Percentiles rank a stretch among this genome's conserved stretches.
These are phyloP conservation scores for Chrysolina oricalcia DNA, from an alignment of 2,888 invertebrate species.

Conservation along the genomic window DNA sequence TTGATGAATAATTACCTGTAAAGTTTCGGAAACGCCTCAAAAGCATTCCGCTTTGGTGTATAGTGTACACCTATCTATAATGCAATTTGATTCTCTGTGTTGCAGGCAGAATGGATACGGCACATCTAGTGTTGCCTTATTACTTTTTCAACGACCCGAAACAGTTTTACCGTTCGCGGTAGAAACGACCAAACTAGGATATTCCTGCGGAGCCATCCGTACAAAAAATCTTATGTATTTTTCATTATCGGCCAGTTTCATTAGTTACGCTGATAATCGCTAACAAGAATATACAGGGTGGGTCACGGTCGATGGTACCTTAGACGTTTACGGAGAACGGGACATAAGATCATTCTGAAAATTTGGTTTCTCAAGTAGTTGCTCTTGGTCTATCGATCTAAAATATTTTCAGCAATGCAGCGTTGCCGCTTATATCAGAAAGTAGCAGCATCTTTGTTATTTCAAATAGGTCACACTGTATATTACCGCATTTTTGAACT, in stretches of 20 bases:
- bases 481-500: no score
- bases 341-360: no score
- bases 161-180: background rate
- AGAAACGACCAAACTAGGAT: background rate
- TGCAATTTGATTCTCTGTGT: background rate
- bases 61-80: background rate
- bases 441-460: no score
- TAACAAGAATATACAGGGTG: no score
- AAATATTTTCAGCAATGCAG: no score
- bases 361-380: no score
- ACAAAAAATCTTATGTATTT: background rate
- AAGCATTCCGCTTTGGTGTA: background rate
- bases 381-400: no score
- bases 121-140: background rate
- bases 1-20: background rate
- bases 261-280: no score
- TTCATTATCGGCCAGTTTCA: background rate
- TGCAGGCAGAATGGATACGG: background rate
- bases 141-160: background rate
- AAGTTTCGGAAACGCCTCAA: background rate
- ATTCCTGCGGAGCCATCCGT: background rate
- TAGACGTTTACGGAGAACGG: no score
- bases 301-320: no score
- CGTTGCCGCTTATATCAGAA: no score
- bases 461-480: no score